A percentile compares a stretch with the other conserved stretches of the same genome.
These are phyloP conservation scores for Cheumatopsyche charites DNA, from an alignment of 1,140 invertebrate species.

Conservation along the genomic window DNA sequence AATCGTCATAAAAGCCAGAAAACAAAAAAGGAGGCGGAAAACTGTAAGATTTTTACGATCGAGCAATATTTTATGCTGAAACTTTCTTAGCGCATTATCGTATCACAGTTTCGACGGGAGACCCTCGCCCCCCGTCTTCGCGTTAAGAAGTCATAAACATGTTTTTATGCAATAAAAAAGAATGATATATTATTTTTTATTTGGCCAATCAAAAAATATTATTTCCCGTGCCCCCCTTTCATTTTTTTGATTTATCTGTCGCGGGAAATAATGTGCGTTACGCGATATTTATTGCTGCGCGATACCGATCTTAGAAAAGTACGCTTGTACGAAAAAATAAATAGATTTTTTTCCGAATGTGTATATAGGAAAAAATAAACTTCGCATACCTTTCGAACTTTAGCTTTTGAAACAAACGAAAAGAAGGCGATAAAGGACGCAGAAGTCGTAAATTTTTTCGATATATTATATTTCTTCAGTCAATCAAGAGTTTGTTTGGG, in stretches of 20 bases:
- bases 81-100: constrained; percentile 18
- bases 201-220: constrained; percentile 46
- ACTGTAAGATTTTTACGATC: constrained; percentile 16
- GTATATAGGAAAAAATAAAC: neutral
- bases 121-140: constrained; percentile 14
- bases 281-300: constrained; percentile 43
- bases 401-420: constrained; percentile 3
- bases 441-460: constrained; percentile 16
- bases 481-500: constrained; percentile 15
- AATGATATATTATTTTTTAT: constrained; percentile 49
- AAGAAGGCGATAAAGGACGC: constrained; percentile 12
- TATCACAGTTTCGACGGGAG: constrained; percentile 9
- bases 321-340: neutral
- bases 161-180: constrained; percentile 48
- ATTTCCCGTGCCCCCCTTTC: constrained; percentile 29
- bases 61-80: constrained; percentile 32
- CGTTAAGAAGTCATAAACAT: constrained; percentile 45
- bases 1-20: neutral
- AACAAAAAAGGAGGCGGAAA: neutral
- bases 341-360: neutral
- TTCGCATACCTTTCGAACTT: neutral
- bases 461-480: constrained; percentile 29
- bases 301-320: constrained; percentile 22
- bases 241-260: constrained; percentile 43
- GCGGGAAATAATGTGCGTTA: constrained; percentile 42